Base-by-base conservation (phyloP, 2,888 invertebrate species). In the Pristionchus mayeri region DNA sequence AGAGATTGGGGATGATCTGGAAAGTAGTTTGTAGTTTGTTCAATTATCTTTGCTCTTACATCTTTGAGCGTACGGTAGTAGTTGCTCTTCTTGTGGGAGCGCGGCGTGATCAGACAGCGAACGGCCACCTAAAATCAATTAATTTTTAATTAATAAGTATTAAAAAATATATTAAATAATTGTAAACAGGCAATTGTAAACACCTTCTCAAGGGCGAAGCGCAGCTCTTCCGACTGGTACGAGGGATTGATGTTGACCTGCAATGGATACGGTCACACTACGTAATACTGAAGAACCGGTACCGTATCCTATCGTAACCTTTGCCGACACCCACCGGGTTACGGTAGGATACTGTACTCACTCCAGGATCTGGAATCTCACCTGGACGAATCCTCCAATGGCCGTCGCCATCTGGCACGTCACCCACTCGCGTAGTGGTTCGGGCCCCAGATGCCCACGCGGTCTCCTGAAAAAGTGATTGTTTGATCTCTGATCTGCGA, bases 91-190 rank as follows among this genome's bases (percentile, higher is more conserved):
- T 95, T 95, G 91, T 95, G 95, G 1, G 91, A 93, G 80, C 95
- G 95, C 0, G 95, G 94, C 1, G 95, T 94, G 2, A 96, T 93
- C 13, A 96, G 92, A 0, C 95, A 95, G 90, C 95, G 95, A 82
- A 90, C 88, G 71, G 88, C 89, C 27, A 94, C 96, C 81, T 81
- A 37, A 1, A 44, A 44, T 44, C 13, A 44, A 44, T 44, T 9
- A 13, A 9, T 9, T 44, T 44, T 44, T 9, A 44, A 44, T 9
- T 44, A 44, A 44, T 44, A 44, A 44, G 13, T 44, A 44, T 44
- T 44, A 9, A 44, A 44, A 44, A 44, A 44, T 44, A 44, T 44
- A 44, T 44, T 44, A 44, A 44, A 44, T 44, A 44, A 44, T 9
- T 9, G 6, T 44, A 44, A 44, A 6, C 6, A 44, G n/a, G n/a